Percentiles rank a stretch among this genome's conserved stretches.
Evolutionary conservation across 2,888 invertebrate genomes (phyloP).

Genomic region (Leptarthrus brevirostris): DNA sequence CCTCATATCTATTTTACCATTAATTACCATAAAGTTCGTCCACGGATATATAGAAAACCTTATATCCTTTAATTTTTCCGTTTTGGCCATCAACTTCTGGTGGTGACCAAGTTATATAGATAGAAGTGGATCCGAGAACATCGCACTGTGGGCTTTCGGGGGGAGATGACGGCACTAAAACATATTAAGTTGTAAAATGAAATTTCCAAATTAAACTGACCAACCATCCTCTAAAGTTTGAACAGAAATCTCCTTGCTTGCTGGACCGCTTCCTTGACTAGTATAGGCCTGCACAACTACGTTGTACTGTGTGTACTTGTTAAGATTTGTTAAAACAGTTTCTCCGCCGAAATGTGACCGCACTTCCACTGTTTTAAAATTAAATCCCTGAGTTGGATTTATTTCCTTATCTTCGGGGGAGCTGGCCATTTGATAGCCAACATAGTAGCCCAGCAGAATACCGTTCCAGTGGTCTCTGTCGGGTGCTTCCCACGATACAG

Average conservation of each 20-base stretch:
- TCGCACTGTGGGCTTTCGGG: constrained; percentile 86
- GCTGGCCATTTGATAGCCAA: constrained; percentile 78
- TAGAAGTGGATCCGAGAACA: constrained; percentile 84
- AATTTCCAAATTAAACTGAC: constrained; percentile 55
- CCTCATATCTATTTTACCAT: not conserved
- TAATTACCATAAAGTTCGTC: constrained; percentile 82
- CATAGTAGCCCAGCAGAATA: constrained; percentile 86
- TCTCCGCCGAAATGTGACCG: constrained; percentile 79
- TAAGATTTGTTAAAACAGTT: constrained; percentile 76
- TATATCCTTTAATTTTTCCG: constrained; percentile 86
- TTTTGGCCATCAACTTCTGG: constrained; percentile 85
- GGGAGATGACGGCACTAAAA: constrained; percentile 83
- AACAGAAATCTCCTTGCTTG: constrained; percentile 81
- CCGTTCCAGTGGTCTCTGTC: constrained; percentile 89
- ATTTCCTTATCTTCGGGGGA: constrained; percentile 67
- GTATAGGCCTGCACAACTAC: constrained; percentile 90
- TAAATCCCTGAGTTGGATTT: constrained; percentile 72
- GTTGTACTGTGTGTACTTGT: constrained; percentile 83
- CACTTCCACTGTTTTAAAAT: constrained; percentile 81
- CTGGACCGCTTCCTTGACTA: constrained; percentile 86
- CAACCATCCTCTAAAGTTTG: constrained; percentile 87
- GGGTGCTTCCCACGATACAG: constrained; percentile 89
- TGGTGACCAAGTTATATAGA: constrained; percentile 87
- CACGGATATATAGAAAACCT: constrained; percentile 82
- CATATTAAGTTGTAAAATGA: not conserved